Evolutionary conservation across 1,140 invertebrate genomes (phyloP), one percentile per base, ranked within the genome.

Genomic region (Aphaenogaster rudis): DNA sequence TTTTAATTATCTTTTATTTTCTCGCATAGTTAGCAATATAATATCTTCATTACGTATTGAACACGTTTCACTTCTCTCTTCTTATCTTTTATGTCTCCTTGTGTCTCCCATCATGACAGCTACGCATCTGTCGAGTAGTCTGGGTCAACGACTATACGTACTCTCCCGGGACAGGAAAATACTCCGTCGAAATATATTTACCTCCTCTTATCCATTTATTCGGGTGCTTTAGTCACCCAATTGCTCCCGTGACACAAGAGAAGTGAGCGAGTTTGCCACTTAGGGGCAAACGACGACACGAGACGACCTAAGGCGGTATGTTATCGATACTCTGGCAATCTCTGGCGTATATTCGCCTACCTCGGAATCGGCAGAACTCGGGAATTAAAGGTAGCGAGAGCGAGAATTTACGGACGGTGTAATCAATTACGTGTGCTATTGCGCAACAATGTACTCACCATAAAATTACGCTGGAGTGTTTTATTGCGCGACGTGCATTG

Each of bases 181-280:
- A 80, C 59, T 61, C 13, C 54, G 42, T 59, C 7, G 13, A 57
- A 84, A 74, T 48, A 21, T 66, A 63, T 76, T 67, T 81, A 45
- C 50, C 11, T 28, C 13, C 63, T 80, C 33, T 69, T 80, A 86
- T 81, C 76, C 76, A 86, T 88, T 79, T 90, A 89, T 90, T 88
- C 82, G 52, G 28, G 21, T 59, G 52, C 76, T 88, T 78, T 66
- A 76, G 87, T 76, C 85, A 59, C 57, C 45, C 69, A 67, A 86
- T 78, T 81, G 77, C 76, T 86, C 88, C 28, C 63, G 69, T 77
- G 82, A 88, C 39, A 86, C 42, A n/a, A 50, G 42, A 78, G 57
- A 54, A 33, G 54, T 74, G 87, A n/a, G 63, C 72, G 87, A 78
- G n/a, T 82, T 48, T 69, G 67, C 39, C 52, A 82, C 79, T 82